phyloP scores from a whole-genome alignment of 1,140 invertebrate species.

The Pseudomyrmex cubaensis region DNA sequence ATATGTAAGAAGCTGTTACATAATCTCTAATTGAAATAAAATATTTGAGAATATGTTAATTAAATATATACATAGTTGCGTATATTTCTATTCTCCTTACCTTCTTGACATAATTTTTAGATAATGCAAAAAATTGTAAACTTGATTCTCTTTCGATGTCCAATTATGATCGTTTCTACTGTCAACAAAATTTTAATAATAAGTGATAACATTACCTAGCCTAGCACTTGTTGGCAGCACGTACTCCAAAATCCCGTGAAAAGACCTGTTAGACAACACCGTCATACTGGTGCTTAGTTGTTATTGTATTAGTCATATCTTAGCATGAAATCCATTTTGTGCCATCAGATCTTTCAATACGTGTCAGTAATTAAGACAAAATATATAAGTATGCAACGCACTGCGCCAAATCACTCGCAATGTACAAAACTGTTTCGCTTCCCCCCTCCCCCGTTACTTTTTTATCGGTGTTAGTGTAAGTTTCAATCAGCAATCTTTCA shows the following conservation, averaged over 20 bases:
- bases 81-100: conserved; percentile 17
- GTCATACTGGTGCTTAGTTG: conserved; percentile 77
- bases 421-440: conserved; percentile 3
- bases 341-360: conserved; percentile 53
- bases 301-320: conserved; percentile 74
- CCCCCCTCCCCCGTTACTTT: background rate
- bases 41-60: too few species aligned
- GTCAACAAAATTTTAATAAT: conserved; percentile 41
- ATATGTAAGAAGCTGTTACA: too few species aligned
- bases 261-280: conserved; percentile 81
- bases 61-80: too few species aligned
- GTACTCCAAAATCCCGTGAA: conserved; percentile 80
- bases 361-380: conserved; percentile 49
- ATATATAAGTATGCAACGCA: conserved; percentile 12
- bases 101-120: conserved; percentile 17
- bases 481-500: conserved; percentile 42
- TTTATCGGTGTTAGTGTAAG: conserved; percentile 36
- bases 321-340: conserved; percentile 62
- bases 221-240: conserved; percentile 79
- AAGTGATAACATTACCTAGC: conserved; percentile 58
- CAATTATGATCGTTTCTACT: conserved; percentile 13
- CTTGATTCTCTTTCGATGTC: conserved; percentile 9
- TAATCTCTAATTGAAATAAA: too few species aligned
- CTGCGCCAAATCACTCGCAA: conserved; percentile 19
- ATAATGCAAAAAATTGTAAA: conserved; percentile 26